Conservation (phyloP, 2,888 invertebrate species). For the Actias luna region DNA sequence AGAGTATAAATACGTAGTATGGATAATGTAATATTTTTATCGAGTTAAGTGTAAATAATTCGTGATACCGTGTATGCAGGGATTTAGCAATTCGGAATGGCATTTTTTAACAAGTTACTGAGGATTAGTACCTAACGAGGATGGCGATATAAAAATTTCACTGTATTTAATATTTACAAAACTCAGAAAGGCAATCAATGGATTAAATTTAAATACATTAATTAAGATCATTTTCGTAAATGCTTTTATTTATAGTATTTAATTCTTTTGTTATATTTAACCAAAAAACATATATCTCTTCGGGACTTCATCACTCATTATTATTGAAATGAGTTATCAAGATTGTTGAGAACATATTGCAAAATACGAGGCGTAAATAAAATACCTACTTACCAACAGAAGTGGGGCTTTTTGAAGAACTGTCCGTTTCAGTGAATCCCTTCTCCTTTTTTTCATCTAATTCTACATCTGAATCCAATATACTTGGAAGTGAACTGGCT, state of each 20-base stretch:
- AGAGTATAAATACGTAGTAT: no score
- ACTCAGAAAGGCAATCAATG: not conserved
- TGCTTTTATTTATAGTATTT: not conserved
- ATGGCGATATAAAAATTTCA: no score
- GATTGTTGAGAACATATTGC: not conserved
- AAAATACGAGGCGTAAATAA: not conserved
- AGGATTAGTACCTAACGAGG: no score
- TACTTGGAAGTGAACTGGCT: constrained; percentile 91
- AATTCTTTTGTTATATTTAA: not conserved
- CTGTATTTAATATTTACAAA: not conserved
- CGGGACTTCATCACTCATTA: no score
- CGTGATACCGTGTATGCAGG: no score
- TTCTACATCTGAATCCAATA: constrained; percentile 89
- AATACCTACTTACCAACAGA: constrained; percentile 81
- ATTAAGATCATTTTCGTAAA: not conserved
- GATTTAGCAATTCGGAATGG: no score
- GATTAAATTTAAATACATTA: not conserved
- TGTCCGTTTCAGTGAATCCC: constrained; percentile 69
- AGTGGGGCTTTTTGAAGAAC: constrained; percentile 84
- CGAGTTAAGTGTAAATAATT: no score
- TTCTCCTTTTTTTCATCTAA: constrained; percentile 79
- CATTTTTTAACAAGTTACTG: no score
- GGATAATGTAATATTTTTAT: no score
- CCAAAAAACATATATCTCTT: not conserved
- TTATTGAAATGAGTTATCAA: no score